Evolutionary conservation across 2,797 vertebrate species (phyloP).

Genomic region (Hylomyscus alleni): DNA sequence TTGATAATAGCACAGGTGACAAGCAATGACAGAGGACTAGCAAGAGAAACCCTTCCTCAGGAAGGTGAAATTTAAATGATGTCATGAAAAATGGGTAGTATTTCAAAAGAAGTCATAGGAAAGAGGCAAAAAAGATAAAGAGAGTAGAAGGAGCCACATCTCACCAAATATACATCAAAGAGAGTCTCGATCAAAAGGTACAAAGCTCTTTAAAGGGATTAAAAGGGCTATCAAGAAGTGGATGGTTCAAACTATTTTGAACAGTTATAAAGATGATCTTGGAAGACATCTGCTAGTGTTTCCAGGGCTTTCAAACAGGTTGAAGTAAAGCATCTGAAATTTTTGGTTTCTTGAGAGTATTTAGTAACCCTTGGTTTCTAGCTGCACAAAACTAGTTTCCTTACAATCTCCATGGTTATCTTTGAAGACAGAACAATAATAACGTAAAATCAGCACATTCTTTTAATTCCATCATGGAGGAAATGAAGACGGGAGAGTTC

Average conservation of each 20-base stretch:
- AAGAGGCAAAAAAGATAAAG: background rate
- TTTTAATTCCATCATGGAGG: background rate
- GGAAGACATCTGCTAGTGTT: background rate
- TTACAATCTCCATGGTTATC: background rate
- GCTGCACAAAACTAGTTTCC: background rate
- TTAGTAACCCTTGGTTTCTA: background rate
- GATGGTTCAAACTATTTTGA: conserved; percentile 54
- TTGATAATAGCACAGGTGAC: background rate
- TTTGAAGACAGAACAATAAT: background rate
- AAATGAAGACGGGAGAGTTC: background rate
- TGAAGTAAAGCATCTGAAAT: background rate
- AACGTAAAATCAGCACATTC: background rate
- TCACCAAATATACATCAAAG: conserved; percentile 59
- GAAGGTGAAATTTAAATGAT: conserved; percentile 21
- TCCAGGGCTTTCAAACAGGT: background rate
- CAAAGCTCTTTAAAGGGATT: conserved; percentile 51
- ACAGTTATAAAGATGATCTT: background rate
- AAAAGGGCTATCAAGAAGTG: conserved; percentile 52
- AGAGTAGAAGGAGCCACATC: background rate
- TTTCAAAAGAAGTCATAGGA: conserved; percentile 54
- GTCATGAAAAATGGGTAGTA: background rate
- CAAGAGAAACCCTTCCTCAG: background rate
- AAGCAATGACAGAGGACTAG: background rate
- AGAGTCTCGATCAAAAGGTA: conserved; percentile 40
- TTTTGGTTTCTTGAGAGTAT: background rate